Evolutionary conservation across 2,113 vertebrate genomes (phyloP).

Genomic region (Rhabdornis inornatus): DNA sequence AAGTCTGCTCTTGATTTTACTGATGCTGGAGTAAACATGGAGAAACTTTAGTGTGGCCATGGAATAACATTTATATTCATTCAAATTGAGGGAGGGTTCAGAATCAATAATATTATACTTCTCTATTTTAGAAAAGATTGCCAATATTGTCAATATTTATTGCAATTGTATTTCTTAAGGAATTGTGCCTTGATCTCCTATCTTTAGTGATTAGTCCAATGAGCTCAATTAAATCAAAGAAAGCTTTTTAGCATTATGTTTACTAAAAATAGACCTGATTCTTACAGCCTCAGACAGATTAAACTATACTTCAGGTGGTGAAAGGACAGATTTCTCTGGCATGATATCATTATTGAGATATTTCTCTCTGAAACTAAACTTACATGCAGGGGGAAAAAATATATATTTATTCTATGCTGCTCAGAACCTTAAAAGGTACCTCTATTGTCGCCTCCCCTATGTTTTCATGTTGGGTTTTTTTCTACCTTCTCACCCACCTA

Average conservation of each 20-base stretch:
- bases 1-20: background rate
- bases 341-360: background rate
- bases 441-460: background rate
- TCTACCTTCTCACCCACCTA: background rate
- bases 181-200: background rate
- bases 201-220: background rate
- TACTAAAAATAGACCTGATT: slow-evolving; percentile 21
- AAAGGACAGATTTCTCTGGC: background rate
- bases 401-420: background rate
- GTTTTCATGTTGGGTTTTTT: background rate
- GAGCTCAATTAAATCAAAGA: slow-evolving; percentile 18
- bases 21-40: background rate
- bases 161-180: background rate
- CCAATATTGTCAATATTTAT: background rate
- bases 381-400: background rate
- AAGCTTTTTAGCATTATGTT: slow-evolving; percentile 22
- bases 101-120: background rate
- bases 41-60: background rate
- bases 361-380: background rate
- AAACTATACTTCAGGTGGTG: background rate
- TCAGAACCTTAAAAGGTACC: background rate
- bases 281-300: background rate
- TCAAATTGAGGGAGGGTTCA: background rate
- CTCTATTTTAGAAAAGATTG: background rate
- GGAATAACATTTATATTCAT: background rate